Evolutionary conservation across 2,113 vertebrate genomes (phyloP).

Genomic region (Nestor notabilis): DNA sequence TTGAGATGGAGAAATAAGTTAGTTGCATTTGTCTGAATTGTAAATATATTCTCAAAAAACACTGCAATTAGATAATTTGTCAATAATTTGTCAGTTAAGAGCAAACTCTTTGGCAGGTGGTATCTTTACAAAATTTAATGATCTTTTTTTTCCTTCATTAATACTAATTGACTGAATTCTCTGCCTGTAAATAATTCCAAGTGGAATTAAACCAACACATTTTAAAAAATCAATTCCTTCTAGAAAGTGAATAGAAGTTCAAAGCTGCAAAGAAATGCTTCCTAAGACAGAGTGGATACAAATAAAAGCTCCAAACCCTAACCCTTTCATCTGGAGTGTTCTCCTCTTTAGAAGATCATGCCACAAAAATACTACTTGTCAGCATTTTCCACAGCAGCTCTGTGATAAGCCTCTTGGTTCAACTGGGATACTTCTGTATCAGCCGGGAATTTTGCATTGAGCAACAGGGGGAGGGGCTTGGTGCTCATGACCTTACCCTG

Average conservation of each 20-base stretch:
- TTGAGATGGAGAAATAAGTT: neutral
- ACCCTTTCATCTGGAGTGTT: neutral
- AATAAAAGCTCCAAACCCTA: neutral
- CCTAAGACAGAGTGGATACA: neutral
- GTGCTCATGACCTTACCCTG: neutral
- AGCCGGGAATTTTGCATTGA: neutral
- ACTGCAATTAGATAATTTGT: neutral
- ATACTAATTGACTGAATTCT: neutral
- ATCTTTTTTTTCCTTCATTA: neutral
- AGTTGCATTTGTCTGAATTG: neutral
- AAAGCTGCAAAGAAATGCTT: neutral
- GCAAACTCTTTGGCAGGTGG: neutral
- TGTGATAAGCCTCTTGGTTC: neutral
- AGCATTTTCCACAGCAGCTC: neutral
- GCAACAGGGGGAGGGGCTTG: neutral
- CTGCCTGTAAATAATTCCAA: constrained; percentile 3
- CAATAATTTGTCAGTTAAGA: neutral
- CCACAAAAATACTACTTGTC: neutral
- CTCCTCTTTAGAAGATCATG: neutral
- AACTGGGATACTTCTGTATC: neutral
- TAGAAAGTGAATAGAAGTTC: neutral
- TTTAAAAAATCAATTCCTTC: neutral
- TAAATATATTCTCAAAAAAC: neutral
- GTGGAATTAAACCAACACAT: neutral
- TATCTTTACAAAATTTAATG: neutral